Percentiles rank a stretch among this genome's conserved stretches.
Conservation (phyloP, 2,888 invertebrate genomes). For the Bruchidius siliquastri region DNA sequence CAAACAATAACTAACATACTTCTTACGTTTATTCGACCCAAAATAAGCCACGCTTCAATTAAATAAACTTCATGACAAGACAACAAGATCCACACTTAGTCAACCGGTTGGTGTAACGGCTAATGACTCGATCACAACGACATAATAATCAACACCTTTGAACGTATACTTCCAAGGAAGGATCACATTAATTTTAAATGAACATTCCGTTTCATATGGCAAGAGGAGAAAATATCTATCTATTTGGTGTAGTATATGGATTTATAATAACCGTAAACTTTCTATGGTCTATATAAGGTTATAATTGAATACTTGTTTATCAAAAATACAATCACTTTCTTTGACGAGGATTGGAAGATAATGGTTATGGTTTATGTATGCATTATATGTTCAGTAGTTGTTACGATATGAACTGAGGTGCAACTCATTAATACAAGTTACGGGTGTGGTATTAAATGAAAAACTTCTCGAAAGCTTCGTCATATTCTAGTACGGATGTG, state of each 20-base stretch:
- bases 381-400: no score
- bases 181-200: neutral
- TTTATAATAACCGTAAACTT: neutral
- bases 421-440: no score
- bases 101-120: neutral
- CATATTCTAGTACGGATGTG: no score
- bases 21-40: no score
- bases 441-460: no score
- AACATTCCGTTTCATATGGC: neutral
- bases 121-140: neutral
- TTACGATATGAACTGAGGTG: neutral
- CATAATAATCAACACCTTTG: neutral
- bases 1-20: no score
- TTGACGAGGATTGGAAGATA: neutral
- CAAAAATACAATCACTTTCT: neutral
- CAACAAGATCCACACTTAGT: neutral
- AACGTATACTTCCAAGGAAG: neutral
- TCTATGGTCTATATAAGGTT: neutral
- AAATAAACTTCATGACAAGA: neutral
- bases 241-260: neutral
- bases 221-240: neutral
- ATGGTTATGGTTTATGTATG: neutral
- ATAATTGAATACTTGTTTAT: neutral
- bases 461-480: no score
- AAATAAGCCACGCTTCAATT: neutral